These are phyloP conservation scores for Vannuccia rotundouncinata DNA, from an alignment of 2,888 invertebrate genomes.

Conservation along the genomic window DNA sequence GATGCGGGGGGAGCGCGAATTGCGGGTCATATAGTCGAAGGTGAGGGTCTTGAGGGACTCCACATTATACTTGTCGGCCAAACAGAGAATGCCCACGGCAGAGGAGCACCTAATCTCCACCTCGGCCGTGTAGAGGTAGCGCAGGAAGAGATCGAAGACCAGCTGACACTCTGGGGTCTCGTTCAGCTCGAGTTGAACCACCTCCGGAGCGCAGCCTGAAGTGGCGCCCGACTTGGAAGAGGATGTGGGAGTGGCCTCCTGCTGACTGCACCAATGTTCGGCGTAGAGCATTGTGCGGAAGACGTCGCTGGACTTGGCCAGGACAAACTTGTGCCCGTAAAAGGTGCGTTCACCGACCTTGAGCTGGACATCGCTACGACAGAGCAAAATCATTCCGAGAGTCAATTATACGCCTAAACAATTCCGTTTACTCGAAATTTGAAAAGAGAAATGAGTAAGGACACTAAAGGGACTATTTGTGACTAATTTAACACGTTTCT, in stretches of 20 bases:
- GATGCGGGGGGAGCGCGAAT: conserved; percentile 40
- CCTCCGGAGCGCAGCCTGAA: no score
- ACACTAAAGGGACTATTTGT: no score
- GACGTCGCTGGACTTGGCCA: conserved; percentile 56
- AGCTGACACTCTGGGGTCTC: conserved; percentile 52
- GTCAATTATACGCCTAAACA: no score
- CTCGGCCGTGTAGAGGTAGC: conserved; percentile 55
- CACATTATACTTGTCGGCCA: conserved; percentile 56
- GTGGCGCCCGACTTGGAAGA: background rate
- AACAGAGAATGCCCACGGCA: conserved; percentile 53
- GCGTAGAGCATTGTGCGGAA: conserved; percentile 56
- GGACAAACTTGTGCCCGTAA: conserved; percentile 53
- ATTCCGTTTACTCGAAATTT: no score
- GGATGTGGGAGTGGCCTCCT: conserved; percentile 39
- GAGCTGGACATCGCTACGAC: conserved; percentile 3
- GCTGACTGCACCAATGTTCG: conserved; percentile 47
- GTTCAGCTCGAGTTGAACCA: conserved; percentile 48
- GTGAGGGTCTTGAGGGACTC: conserved; percentile 51
- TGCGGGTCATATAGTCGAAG: conserved; percentile 53
- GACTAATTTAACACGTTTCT: no score
- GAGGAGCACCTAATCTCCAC: conserved; percentile 48
- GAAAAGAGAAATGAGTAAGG: no score
- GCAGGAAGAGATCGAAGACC: conserved; percentile 52
- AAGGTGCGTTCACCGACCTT: conserved; percentile 44
- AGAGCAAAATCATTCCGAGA: background rate